These are phyloP conservation scores for Cephus runcator DNA, from an alignment of 2,888 invertebrate species.

Conservation along the genomic window DNA sequence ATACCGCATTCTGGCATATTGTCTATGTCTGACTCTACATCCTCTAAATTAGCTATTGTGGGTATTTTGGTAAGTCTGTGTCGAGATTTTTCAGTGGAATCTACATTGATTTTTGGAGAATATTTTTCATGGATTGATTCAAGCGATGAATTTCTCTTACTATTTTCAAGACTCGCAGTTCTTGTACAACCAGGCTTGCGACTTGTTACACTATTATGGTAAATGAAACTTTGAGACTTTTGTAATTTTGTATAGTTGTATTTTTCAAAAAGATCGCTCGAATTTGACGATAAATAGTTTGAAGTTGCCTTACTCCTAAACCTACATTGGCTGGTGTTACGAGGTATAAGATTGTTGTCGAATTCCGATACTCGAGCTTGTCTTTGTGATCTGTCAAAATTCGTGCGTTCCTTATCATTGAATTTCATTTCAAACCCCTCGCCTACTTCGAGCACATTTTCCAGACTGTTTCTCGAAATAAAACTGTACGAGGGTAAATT, in stretches of 20 bases:
- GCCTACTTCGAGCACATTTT: slow-evolving; percentile 31
- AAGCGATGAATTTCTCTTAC: not conserved
- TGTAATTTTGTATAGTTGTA: not conserved
- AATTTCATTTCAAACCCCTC: slow-evolving; percentile 21
- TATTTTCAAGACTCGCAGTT: not conserved
- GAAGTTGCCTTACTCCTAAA: not conserved
- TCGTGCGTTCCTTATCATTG: slow-evolving; percentile 21
- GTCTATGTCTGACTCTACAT: slow-evolving; percentile 25
- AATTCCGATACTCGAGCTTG: too few relatives aligned
- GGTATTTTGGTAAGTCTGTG: slow-evolving; percentile 33
- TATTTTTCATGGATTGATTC: slow-evolving; percentile 5
- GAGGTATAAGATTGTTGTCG: not conserved
- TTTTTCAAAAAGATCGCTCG: not conserved
- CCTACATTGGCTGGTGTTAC: not conserved
- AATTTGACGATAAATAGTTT: not conserved
- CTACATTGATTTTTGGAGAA: not conserved
- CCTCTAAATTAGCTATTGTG: slow-evolving; percentile 23
- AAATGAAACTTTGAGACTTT: not conserved
- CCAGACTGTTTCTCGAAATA: slow-evolving; percentile 40
- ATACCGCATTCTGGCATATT: slow-evolving; percentile 32
- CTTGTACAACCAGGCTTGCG: not conserved
- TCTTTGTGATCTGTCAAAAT: slow-evolving; percentile 19
- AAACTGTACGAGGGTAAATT: slow-evolving; percentile 47
- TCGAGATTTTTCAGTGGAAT: not conserved
- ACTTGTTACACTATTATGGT: not conserved